These are phyloP conservation scores for Apis florea DNA, from an alignment of 1,140 invertebrate genomes.

Conservation along the genomic window DNA sequence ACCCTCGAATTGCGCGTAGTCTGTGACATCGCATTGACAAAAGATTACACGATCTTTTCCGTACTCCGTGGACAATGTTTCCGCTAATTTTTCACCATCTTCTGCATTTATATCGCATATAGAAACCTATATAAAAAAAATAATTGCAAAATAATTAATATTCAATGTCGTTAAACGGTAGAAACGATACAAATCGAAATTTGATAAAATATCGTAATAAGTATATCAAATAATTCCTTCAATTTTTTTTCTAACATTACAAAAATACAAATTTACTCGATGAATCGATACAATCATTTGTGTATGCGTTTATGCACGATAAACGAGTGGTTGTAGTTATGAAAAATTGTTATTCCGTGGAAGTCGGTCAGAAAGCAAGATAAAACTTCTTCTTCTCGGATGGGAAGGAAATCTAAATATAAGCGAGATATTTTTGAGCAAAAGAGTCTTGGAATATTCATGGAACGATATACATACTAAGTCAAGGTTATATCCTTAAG, in stretches of 20 bases:
- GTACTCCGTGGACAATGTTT: conserved; percentile 82
- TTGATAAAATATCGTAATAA: too few species aligned
- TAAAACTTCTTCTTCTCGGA: conserved; percentile 10
- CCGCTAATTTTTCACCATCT: conserved; percentile 84
- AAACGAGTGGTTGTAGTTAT: not conserved
- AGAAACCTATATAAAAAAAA: conserved; percentile 82
- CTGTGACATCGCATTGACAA: conserved; percentile 86
- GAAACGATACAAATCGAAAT: too few species aligned
- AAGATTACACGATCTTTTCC: conserved; percentile 85
- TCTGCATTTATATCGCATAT: conserved; percentile 87
- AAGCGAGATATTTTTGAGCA: conserved; percentile 36
- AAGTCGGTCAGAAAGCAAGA: conserved; percentile 1
- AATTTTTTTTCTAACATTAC: not conserved
- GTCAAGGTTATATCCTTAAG: conserved; percentile 37
- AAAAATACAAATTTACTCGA: not conserved
- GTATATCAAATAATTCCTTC: too few species aligned
- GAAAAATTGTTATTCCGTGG: not conserved
- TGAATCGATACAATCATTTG: not conserved
- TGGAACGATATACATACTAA: conserved; percentile 2
- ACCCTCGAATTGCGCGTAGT: conserved; percentile 89
- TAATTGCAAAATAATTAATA: not conserved
- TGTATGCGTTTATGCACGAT: not conserved
- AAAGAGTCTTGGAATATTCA: conserved; percentile 11
- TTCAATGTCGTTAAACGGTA: too few species aligned
- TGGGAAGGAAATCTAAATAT: conserved; percentile 56